Conservation (phyloP, 2,113 vertebrate species). For the Plectropomus leopardus region DNA sequence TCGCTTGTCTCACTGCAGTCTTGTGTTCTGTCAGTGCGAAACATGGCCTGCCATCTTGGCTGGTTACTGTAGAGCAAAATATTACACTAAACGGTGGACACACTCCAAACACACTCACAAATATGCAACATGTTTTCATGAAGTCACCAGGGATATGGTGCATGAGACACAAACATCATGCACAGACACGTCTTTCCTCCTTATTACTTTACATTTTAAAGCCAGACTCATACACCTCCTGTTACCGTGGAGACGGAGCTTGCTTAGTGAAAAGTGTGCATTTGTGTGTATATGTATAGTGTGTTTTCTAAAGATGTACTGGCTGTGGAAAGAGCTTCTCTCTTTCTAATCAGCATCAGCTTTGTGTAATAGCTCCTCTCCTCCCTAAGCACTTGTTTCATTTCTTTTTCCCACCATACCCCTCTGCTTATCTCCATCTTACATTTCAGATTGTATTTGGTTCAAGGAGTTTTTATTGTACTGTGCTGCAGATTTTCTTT, state of each 20-base stretch:
- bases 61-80: not conserved
- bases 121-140: not conserved
- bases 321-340: not conserved
- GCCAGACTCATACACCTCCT: not conserved
- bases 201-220: not conserved
- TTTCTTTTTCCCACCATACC: not conserved
- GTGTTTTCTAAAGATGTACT: not conserved
- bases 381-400: not conserved
- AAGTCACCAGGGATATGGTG: not conserved
- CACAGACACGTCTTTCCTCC: not conserved
- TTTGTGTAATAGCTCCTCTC: not conserved
- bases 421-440: not conserved
- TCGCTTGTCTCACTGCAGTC: no score
- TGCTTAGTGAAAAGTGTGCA: not conserved
- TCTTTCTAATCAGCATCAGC: not conserved
- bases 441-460: slow-evolving; percentile 26
- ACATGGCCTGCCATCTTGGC: no score
- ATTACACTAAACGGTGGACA: not conserved
- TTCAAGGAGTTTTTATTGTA: not conserved
- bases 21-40: no score
- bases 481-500: not conserved
- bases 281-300: not conserved
- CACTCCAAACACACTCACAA: not conserved
- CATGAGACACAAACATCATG: not conserved
- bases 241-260: slow-evolving; percentile 25